These are phyloP conservation scores for Crenuchus spilurus DNA, from an alignment of 2,797 vertebrate genomes.

Conservation along the genomic window DNA sequence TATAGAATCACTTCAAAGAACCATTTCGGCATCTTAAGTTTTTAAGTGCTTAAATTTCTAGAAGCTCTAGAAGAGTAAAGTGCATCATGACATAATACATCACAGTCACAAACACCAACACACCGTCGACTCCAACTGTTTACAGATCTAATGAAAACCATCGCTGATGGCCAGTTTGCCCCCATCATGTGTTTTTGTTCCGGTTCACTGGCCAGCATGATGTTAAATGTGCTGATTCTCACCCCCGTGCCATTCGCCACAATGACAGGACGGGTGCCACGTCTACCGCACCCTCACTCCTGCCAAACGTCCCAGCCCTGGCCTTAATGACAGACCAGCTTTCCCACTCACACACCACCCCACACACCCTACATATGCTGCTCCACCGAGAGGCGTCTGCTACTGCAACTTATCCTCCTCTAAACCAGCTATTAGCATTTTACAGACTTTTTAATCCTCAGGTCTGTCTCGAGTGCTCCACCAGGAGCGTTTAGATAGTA, in stretches of 20 bases:
- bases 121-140: neutral
- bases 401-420: conserved; percentile 17
- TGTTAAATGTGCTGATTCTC: conserved; percentile 9
- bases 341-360: conserved; percentile 26
- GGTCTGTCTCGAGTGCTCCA: neutral
- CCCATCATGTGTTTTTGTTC: neutral
- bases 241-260: conserved; percentile 23
- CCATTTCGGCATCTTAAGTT: too few species aligned
- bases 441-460: conserved; percentile 7
- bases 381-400: conserved; percentile 32
- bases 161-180: neutral
- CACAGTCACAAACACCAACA: too few species aligned
- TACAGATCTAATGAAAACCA: neutral
- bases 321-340: conserved; percentile 54
- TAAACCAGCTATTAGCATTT: conserved; percentile 34
- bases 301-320: conserved; percentile 28
- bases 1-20: too few species aligned
- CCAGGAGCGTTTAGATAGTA: neutral
- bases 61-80: too few species aligned
- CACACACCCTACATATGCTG: conserved; percentile 26
- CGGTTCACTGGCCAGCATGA: conserved; percentile 1
- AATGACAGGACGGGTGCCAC: conserved; percentile 41
- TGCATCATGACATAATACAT: too few species aligned
- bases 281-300: conserved; percentile 10
- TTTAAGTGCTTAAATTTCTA: too few species aligned